Conservation (phyloP, 2,888 invertebrate genomes). For the Mythimna vitellina region DNA sequence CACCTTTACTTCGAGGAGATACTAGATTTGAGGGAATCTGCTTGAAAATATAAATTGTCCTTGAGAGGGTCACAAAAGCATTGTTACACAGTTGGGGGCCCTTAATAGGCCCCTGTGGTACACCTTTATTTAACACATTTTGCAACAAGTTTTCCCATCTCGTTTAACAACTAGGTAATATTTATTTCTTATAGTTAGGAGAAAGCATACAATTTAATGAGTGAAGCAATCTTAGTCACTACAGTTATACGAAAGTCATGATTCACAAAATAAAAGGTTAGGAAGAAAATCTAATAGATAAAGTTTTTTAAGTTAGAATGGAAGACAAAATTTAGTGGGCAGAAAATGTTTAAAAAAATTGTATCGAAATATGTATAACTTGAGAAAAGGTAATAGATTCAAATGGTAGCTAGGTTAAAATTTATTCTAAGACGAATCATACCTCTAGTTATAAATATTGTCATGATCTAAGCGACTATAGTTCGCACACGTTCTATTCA, state of each 20-base stretch:
- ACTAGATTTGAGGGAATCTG: background rate
- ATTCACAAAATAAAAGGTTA: constrained; percentile 4
- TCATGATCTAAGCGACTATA: background rate
- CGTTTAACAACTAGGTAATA: constrained; percentile 1
- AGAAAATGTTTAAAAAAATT: background rate
- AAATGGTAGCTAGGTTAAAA: background rate
- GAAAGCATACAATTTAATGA: background rate
- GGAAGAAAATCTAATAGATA: background rate
- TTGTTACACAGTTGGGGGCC: constrained; percentile 1
- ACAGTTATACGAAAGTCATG: background rate
- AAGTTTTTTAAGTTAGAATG: background rate
- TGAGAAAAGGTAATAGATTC: background rate
- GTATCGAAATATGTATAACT: background rate
- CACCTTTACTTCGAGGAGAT: background rate
- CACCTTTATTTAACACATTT: background rate
- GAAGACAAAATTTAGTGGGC: constrained; percentile 6
- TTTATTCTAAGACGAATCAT: background rate
- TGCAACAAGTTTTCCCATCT: background rate
- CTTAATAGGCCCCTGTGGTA: constrained; percentile 20
- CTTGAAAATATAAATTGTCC: background rate
- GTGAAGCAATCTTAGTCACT: constrained; percentile 2
- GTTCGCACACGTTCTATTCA: background rate
- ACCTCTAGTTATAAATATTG: constrained; percentile 6
- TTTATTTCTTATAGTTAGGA: constrained; percentile 8
- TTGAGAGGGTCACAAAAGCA: background rate